These are phyloP conservation scores for Bufo bufo DNA, from an alignment of 2,113 vertebrate species.

Conservation along the genomic window DNA sequence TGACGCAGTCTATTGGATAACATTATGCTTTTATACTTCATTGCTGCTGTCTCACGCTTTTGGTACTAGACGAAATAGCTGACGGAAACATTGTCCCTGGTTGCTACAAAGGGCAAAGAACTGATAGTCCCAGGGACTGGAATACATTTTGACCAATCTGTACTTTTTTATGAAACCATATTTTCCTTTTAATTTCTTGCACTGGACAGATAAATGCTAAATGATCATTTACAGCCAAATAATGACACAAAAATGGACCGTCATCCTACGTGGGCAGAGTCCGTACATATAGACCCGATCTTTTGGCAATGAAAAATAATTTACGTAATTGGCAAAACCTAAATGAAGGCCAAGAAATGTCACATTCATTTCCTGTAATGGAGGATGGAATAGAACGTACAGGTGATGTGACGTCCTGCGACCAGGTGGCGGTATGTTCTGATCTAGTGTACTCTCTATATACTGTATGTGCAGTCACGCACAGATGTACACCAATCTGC, in stretches of 20 bases:
- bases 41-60: too few relatives aligned
- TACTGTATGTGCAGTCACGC: neutral
- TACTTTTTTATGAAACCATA: neutral
- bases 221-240: neutral
- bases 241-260: neutral
- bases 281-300: neutral
- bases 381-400: neutral
- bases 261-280: neutral
- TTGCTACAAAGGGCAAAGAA: neutral
- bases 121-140: neutral
- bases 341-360: neutral
- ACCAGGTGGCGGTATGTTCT: neutral
- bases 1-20: too few relatives aligned
- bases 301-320: neutral
- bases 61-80: neutral
- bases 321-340: neutral
- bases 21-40: too few relatives aligned
- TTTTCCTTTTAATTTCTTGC: neutral
- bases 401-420: neutral
- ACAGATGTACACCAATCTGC: constrained; percentile 37
- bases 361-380: neutral
- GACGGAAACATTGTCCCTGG: neutral
- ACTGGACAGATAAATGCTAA: neutral
- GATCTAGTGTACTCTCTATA: neutral
- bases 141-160: neutral